Evolutionary conservation across 1,140 invertebrate species (phyloP).

Genomic region (Leptinotarsa defecta): DNA sequence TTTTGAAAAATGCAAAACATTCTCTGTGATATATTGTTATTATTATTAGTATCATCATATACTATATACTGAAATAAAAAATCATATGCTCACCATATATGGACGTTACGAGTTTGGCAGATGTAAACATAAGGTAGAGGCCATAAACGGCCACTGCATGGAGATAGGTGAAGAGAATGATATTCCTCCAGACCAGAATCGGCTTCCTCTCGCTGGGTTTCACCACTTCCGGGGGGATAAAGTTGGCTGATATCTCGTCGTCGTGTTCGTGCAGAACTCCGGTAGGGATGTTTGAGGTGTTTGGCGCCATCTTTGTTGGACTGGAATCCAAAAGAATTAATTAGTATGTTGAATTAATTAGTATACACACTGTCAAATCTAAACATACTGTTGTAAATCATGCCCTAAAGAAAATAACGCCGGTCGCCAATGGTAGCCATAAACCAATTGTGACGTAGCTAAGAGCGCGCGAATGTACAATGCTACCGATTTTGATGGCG

Average conservation of each 20-base stretch:
- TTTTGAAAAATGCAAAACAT: neutral
- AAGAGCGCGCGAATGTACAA: too few relatives aligned
- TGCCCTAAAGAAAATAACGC: too few relatives aligned
- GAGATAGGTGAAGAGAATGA: conserved; percentile 81
- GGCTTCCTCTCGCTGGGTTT: conserved; percentile 58
- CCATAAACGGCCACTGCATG: conserved; percentile 88
- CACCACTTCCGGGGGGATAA: conserved; percentile 28
- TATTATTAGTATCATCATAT: neutral
- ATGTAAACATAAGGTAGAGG: conserved; percentile 76
- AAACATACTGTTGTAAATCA: too few relatives aligned
- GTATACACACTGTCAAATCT: too few relatives aligned
- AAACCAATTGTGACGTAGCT: too few relatives aligned
- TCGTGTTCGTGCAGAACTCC: conserved; percentile 49
- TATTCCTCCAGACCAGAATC: conserved; percentile 91
- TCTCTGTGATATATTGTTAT: neutral
- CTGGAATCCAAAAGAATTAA: neutral
- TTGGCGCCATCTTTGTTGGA: conserved; percentile 48
- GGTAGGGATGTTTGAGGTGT: conserved; percentile 42
- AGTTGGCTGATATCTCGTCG: conserved; percentile 42
- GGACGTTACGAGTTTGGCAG: conserved; percentile 67
- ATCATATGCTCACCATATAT: conserved; percentile 35
- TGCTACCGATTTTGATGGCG: too few relatives aligned
- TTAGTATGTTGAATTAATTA: too few relatives aligned
- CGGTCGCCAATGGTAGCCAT: too few relatives aligned
- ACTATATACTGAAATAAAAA: neutral